Evolutionary conservation across 2,888 invertebrate genomes (phyloP), one percentile per base, ranked within the genome.

Genomic region (Polietes domitor): DNA sequence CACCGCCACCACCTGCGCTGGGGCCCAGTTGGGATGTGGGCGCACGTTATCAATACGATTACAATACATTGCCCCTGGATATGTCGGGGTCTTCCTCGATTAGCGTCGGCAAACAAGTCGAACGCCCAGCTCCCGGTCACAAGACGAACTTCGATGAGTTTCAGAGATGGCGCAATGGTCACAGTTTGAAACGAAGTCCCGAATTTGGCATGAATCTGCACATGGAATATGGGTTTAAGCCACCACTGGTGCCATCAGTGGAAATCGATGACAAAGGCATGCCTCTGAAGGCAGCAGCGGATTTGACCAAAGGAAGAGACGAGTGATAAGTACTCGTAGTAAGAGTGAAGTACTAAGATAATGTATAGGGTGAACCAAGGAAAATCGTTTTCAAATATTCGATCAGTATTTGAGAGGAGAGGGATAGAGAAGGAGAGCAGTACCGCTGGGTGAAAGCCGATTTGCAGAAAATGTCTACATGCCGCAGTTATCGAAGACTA

Each of bases 181-280:
- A 93, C 32, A 93, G 93, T 73, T 89, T 90, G 0, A 92, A 93
- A 28, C 92, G 94, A 75, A 93, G 94, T 74, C 90, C 91, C 7
- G 93, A 93, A 24, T 93, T 94, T 24, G 95, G 95, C 19, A 93
- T 94, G 78, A 94, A 94, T 85, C 92, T 96, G 0, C 94, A 95
- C 87, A 94, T 97, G 88, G 97, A 97, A 86, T 97, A 97, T 87
- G 95, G 96, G 0, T 97, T 97, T 87, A 96, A 95, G 88, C 97
- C 97, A 0, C 97, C 97, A 0, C 90, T 97, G 87, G 94, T 96
- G 83, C 97, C 97, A 0, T 97, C 97, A 0, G 93, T 96, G 4
- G 96, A 96, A 90, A 95, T 97, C 10, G 96, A 96, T 88, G 94
- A 96, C 85, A 94, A 96, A 85, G 96, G 96, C 0, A 92, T 94